phyloP scores from a whole-genome alignment of 2,888 invertebrate genomes.

The Drosophila buzzatii region DNA sequence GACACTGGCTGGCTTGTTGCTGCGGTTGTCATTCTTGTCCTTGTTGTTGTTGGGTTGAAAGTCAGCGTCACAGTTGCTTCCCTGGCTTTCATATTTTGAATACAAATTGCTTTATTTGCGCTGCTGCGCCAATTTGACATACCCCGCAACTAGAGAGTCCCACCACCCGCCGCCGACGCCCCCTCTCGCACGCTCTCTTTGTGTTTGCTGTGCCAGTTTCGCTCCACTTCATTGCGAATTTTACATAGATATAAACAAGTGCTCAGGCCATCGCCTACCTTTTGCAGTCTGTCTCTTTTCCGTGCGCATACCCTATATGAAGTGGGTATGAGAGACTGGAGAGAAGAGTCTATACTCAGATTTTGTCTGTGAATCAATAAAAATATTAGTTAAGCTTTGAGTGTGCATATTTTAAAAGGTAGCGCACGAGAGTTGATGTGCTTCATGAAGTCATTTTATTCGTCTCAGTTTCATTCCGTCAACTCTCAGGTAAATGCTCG shows the following conservation, averaged over 20 bases:
- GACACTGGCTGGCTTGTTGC: slow-evolving; percentile 18
- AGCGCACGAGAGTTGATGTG: too few relatives aligned
- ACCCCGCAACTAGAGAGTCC: slow-evolving; percentile 12
- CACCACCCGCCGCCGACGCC: not conserved
- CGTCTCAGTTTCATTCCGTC: too few relatives aligned
- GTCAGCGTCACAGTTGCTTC: slow-evolving; percentile 70
- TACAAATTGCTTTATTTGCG: slow-evolving; percentile 85
- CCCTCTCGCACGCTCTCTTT: not conserved
- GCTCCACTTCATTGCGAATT: slow-evolving; percentile 69
- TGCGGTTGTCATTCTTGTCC: not conserved
- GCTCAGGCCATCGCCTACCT: slow-evolving; percentile 72
- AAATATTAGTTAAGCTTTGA: too few relatives aligned
- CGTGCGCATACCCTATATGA: not conserved
- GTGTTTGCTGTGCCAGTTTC: slow-evolving; percentile 50
- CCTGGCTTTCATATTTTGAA: slow-evolving; percentile 84
- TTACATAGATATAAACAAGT: slow-evolving; percentile 78
- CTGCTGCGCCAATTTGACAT: slow-evolving; percentile 75
- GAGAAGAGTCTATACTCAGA: not conserved
- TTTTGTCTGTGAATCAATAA: too few relatives aligned
- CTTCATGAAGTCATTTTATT: too few relatives aligned
- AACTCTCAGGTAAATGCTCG: not conserved
- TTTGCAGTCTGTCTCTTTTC: slow-evolving; percentile 43
- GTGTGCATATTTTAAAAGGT: too few relatives aligned
- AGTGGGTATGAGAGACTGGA: too few relatives aligned
- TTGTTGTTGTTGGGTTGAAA: slow-evolving; percentile 22